These are phyloP conservation scores for Cephus sareptanus DNA, from an alignment of 2,888 invertebrate genomes.

Conservation along the genomic window DNA sequence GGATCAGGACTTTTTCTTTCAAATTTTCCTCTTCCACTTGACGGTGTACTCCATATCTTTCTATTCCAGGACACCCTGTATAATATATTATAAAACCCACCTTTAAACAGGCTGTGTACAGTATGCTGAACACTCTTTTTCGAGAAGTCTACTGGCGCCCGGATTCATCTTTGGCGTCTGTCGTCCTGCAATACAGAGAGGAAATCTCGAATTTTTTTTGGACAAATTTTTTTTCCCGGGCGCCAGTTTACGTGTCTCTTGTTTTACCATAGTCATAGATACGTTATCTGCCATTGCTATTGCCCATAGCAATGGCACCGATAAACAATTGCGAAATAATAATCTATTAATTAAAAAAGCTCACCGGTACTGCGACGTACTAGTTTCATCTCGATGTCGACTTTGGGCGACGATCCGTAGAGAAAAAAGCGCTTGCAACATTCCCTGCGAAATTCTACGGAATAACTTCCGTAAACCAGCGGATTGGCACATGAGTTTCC, in stretches of 20 bases:
- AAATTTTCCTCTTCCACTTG: no score
- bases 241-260: constrained; percentile 24
- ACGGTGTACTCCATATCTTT: no score
- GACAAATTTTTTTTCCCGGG: constrained; percentile 21
- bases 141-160: constrained; percentile 47
- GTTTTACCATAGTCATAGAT: neutral
- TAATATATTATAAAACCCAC: constrained; percentile 17
- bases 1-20: no score
- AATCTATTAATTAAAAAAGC: neutral
- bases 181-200: constrained; percentile 42
- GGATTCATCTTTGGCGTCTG: constrained; percentile 34
- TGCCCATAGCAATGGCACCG: no score
- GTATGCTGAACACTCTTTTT: constrained; percentile 36
- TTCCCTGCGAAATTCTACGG: constrained; percentile 70
- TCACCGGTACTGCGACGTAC: constrained; percentile 29
- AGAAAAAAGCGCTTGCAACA: constrained; percentile 54
- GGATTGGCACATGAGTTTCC: constrained; percentile 86
- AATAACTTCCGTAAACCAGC: constrained; percentile 80
- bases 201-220: neutral
- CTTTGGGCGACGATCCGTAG: constrained; percentile 11
- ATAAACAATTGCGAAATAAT: neutral
- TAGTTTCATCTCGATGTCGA: constrained; percentile 13
- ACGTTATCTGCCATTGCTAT: neutral
- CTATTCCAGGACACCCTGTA: no score
- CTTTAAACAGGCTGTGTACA: constrained; percentile 38